These are phyloP conservation scores for Chloroclystis v-ata DNA, from an alignment of 2,888 invertebrate genomes.

Conservation along the genomic window DNA sequence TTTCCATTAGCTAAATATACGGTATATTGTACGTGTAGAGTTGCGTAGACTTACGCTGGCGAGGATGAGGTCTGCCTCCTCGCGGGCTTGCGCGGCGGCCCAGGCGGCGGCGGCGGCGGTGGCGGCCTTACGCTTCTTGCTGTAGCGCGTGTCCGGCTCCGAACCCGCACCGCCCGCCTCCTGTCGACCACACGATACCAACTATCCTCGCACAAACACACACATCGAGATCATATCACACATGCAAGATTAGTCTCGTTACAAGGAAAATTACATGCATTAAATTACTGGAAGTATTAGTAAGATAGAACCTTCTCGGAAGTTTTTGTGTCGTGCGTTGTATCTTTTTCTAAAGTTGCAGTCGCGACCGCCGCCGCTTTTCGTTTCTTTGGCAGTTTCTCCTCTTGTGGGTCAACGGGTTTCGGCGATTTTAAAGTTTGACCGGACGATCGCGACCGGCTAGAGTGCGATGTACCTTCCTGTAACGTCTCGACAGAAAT, in stretches of 20 bases:
- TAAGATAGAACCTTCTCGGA: constrained; percentile 9
- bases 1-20: constrained; percentile 6
- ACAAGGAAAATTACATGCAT: not conserved
- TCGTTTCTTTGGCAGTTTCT: constrained; percentile 67
- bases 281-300: not conserved
- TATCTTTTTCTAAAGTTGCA: constrained; percentile 45
- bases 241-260: not conserved
- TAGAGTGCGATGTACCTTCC: not conserved
- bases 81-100: constrained; percentile 1
- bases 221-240: not conserved
- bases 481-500: not conserved
- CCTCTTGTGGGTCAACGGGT: constrained; percentile 1
- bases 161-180: constrained; percentile 4
- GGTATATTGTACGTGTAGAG: not conserved
- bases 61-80: constrained; percentile 10
- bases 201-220: not conserved
- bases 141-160: constrained; percentile 5
- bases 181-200: constrained; percentile 12
- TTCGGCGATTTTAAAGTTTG: not conserved
- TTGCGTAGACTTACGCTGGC: constrained; percentile 14
- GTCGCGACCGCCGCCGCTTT: constrained; percentile 49
- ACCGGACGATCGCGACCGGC: constrained; percentile 2
- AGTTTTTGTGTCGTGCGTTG: constrained; percentile 1
- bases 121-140: constrained; percentile 17
- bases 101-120: constrained; percentile 4